Percentiles rank a stretch among this genome's conserved stretches.
Conservation (phyloP, 92 coral and sea anemone species). For the Phenganax stokvisi region DNA sequence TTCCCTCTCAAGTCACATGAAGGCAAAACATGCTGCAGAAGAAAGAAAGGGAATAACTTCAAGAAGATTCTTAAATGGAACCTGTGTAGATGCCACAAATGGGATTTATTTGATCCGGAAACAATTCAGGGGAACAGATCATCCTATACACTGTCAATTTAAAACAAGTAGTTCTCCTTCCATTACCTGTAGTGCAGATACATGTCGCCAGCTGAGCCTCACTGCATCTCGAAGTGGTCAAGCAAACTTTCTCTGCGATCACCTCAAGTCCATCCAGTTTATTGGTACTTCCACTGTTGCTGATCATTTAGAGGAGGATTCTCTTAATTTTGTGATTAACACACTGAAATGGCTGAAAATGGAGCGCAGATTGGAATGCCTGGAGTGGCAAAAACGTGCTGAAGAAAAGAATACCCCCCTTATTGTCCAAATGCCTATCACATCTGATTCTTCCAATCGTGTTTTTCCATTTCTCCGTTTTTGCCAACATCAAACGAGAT, state of each 20-base stretch:
- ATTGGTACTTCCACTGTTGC: no score
- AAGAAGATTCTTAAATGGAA: no score
- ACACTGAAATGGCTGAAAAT: no score
- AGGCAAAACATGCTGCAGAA: conserved; percentile 11
- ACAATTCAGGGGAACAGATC: conserved; percentile 38
- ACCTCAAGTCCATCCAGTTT: no score
- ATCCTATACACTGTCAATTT: conserved; percentile 28
- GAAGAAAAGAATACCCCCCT: no score
- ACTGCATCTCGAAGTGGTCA: conserved; percentile 49
- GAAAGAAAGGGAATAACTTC: conserved; percentile 7
- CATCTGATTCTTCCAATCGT: conserved; percentile 34
- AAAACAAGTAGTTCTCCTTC: conserved; percentile 5
- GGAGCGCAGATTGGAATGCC: no score
- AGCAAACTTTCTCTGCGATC: conserved; percentile 20
- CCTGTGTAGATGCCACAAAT: conserved; percentile 24
- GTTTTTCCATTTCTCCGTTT: conserved; percentile 41
- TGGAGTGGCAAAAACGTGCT: no score
- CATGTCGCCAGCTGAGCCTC: conserved; percentile 16
- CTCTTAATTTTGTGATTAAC: no score
- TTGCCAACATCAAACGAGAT: conserved; percentile 21
- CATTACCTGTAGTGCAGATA: conserved; percentile 1
- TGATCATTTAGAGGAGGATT: no score
- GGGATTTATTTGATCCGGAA: conserved; percentile 43
- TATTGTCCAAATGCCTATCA: conserved; percentile 9
- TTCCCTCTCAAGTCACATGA: conserved; percentile 4